These are phyloP conservation scores for Odontocolon sp. DNA, from an alignment of 2,888 invertebrate species.

Conservation along the genomic window DNA sequence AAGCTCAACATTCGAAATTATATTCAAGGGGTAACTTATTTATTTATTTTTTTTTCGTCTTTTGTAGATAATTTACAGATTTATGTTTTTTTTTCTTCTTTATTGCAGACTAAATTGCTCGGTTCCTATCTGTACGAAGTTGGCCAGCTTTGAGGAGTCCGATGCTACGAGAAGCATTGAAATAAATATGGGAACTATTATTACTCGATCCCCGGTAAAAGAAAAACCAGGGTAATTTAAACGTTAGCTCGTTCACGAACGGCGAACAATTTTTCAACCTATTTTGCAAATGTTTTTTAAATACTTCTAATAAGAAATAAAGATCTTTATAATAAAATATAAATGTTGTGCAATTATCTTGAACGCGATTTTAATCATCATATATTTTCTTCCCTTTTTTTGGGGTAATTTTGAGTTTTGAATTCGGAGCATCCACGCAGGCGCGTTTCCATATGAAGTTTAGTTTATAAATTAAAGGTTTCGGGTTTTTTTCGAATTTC, in stretches of 20 bases:
- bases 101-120: slow-evolving; percentile 93
- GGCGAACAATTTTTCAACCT: background rate
- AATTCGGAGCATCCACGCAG: too few relatives aligned
- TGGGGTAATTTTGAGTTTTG: too few relatives aligned
- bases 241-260: background rate
- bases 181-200: background rate
- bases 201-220: slow-evolving; percentile 13
- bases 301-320: slow-evolving; percentile 7
- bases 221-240: slow-evolving; percentile 24
- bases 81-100: slow-evolving; percentile 30
- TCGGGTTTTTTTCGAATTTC: too few relatives aligned
- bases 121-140: slow-evolving; percentile 95
- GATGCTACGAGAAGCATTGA: background rate
- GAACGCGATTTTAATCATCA: too few relatives aligned
- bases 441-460: too few relatives aligned
- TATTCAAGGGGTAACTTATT: slow-evolving; percentile 91
- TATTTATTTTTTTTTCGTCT: background rate
- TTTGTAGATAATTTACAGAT: background rate
- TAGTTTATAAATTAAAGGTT: too few relatives aligned
- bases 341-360: slow-evolving; percentile 14
- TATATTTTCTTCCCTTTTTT: too few relatives aligned
- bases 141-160: slow-evolving; percentile 80
- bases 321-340: slow-evolving; percentile 22
- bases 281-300: slow-evolving; percentile 32
- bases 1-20: slow-evolving; percentile 96